Conservation (phyloP, 2,797 vertebrate genomes). For the Chlorospingus semifuscus region DNA sequence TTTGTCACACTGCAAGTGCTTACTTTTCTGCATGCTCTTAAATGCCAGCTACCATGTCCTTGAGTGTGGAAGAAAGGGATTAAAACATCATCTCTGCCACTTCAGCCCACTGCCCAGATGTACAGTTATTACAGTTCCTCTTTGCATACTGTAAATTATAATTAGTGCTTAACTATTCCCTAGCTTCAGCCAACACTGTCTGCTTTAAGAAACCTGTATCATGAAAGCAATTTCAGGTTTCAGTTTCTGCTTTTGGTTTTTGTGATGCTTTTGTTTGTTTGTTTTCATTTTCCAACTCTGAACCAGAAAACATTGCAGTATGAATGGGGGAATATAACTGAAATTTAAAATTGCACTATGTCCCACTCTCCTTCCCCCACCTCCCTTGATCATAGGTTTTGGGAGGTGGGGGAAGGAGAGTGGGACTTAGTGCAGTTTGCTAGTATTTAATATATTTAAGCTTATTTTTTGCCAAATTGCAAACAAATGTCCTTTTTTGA, state of each 20-base stretch:
- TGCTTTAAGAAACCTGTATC: background rate
- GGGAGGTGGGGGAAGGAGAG: rapidly evolving
- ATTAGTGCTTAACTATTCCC: background rate
- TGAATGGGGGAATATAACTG: background rate
- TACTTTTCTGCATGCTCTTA: slow-evolving; percentile 30
- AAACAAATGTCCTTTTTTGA: background rate
- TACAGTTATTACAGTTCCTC: slow-evolving; percentile 14
- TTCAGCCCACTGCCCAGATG: slow-evolving; percentile 55
- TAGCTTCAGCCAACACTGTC: background rate
- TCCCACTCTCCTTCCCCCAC: too few species aligned
- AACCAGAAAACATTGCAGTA: background rate
- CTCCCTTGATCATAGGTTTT: background rate
- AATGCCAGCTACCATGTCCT: slow-evolving; percentile 44
- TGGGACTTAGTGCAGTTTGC: rapidly evolving
- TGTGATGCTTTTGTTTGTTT: background rate
- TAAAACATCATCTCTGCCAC: slow-evolving; percentile 39
- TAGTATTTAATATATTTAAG: background rate
- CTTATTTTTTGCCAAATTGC: background rate
- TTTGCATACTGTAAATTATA: slow-evolving; percentile 14
- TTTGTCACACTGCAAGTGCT: background rate
- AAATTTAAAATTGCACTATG: background rate
- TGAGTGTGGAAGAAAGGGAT: background rate
- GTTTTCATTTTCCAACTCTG: background rate
- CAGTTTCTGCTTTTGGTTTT: background rate
- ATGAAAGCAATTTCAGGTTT: background rate